Base-by-base conservation (phyloP, 2,888 invertebrate genomes). In the Drosophila stalkeri region DNA sequence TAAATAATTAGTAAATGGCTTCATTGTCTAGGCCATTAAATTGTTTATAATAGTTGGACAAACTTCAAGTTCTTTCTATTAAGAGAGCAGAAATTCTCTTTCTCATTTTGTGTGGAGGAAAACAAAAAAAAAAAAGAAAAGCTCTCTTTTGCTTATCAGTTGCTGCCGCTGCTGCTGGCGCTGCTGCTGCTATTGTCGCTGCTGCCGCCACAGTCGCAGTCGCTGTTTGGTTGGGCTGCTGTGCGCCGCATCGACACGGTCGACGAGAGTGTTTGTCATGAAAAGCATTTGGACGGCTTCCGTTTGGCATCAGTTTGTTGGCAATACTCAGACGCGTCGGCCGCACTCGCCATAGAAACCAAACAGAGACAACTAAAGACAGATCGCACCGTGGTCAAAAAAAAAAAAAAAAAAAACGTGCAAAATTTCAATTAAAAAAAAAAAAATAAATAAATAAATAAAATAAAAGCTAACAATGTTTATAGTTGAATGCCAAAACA, bases 261-360 rank as follows among this genome's bases (percentile, higher is more conserved):
- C 49, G 81, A 66, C 49, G 81, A 66, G 76, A 80, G 77, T 81
- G 80, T 51, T 51, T 51, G 51, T 78, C 84, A 81, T 84, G 86
- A 87, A 90, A 86, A 87, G 81, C 81, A 79, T 82, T 90, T 86
- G 80, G 66, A 81, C 82, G 81, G 78, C 79, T 86, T 86, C 85
- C 86, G 89, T 74, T 86, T 82, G 79, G 77, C 84, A 85, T 91
- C 91, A 91, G 91, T 91, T 91, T 90, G 89, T 90, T 91, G 88
- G 89, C 88, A 88, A 91, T 80, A 75, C 80, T 91, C 90, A 83
- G 84, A 87, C 90, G 87, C 83, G 83, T 84, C 90, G 87, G 91
- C 82, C 80, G 87, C 91, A 83, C 78, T 43, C 52, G 55, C 55
- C 31, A 14, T 39, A 55, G 55, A n/a, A 6, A 41, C 18, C 23